Conservation (phyloP, 2,888 invertebrate genomes). For the Yponomeuta plumbellus region DNA sequence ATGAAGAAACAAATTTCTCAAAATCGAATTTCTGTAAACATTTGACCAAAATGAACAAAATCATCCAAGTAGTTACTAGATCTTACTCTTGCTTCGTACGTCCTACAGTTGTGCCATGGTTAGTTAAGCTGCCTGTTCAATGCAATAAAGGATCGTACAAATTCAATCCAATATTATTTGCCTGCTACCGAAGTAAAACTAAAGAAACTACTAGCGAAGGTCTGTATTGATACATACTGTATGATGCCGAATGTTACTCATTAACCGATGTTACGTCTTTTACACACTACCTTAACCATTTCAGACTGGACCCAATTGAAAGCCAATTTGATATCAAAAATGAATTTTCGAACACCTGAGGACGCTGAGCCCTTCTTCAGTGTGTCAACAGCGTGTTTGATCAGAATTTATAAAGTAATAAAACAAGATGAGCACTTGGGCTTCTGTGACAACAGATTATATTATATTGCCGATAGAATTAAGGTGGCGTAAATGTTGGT, state of each 20-base stretch:
- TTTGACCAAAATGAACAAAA: slow-evolving; percentile 1
- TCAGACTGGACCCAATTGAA: slow-evolving; percentile 43
- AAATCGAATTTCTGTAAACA: neutral
- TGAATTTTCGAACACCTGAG: slow-evolving; percentile 61
- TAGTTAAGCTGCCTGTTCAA: neutral
- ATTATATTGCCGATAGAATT: slow-evolving; percentile 70
- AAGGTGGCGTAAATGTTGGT: slow-evolving; percentile 38
- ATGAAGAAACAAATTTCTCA: too few species aligned
- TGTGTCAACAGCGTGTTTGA: slow-evolving; percentile 51
- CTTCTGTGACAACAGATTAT: slow-evolving; percentile 72
- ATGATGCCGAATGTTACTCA: too few species aligned
- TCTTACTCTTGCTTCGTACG: neutral
- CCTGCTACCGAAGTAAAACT: neutral
- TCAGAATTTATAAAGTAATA: slow-evolving; percentile 47
- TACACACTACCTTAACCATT: slow-evolving; percentile 23
- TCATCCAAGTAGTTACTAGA: neutral
- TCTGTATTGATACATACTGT: slow-evolving; percentile 5
- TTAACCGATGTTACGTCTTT: too few species aligned
- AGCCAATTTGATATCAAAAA: slow-evolving; percentile 46
- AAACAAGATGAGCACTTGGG: slow-evolving; percentile 54
- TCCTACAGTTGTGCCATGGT: neutral
- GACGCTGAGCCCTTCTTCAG: slow-evolving; percentile 73
- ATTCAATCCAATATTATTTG: neutral
- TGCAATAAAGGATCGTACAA: neutral
- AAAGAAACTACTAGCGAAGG: slow-evolving; percentile 1